Evolutionary conservation across 1,140 invertebrate genomes (phyloP), one percentile per base, ranked within the genome.

Genomic region (Trichoplusia ni): DNA sequence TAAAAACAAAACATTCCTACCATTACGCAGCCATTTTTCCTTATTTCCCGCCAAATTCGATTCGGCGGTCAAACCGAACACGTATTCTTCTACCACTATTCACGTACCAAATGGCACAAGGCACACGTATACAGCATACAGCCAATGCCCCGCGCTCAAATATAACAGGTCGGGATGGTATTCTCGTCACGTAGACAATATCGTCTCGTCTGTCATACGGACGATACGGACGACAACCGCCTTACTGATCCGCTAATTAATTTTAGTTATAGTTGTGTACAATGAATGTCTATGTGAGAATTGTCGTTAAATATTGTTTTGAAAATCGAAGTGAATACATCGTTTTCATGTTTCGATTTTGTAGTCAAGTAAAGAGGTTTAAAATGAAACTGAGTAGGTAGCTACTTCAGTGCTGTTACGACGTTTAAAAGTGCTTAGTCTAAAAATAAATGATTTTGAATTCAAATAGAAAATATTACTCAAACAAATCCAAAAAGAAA

Each of bases 121-220:
- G 46, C 25, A 31, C 9, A 49, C 25, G 46, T 49, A 49, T 29
- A 49, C 25, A 49, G 7, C 46, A 49, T 49, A 49, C 46, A 49
- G 27, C 14, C 25, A 9, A 40, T 16, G 18, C 18, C 29, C 13
- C 25, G 9, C 25, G 46, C 16, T 27, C 7, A 16, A 49, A 18
- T 8, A 31, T 53, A 37, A 53, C 49, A 13, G 35, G 18, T 0
- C 47, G 16, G 27, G 47, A 53, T n/a, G 46, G 31, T 19, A 53
- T 53, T 53, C 49, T 35, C 18, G 31, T 53, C 49, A 53, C 49
- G 49, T 53, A 35, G n/a, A 33, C 18, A 53, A 53, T 53, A 53
- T 21, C 29, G 49, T 53, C 31, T 37, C 49, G 31, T 53, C 49
- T 53, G 31, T 53, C 49, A 53, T 14, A 35, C 18, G 49, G 9